phyloP scores from a whole-genome alignment of 2,888 invertebrate genomes.

The Serripes groenlandicus region DNA sequence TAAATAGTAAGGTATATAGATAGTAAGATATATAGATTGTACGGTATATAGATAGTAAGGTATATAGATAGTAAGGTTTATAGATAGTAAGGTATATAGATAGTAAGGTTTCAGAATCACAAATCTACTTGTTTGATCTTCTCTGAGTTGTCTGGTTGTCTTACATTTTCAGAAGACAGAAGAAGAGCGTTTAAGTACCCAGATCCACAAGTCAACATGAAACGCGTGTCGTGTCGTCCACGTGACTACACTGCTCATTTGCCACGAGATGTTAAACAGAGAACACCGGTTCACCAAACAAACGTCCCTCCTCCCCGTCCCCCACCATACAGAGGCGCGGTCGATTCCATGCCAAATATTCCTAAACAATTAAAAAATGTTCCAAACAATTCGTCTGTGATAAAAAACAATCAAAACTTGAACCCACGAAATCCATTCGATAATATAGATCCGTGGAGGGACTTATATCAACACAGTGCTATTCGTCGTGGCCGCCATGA shows the following conservation, averaged over 20 bases:
- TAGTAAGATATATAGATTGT: too few relatives aligned
- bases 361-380: not conserved
- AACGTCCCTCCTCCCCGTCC: slow-evolving; percentile 7
- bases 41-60: too few relatives aligned
- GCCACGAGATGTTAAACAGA: slow-evolving; percentile 7
- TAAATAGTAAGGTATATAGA: too few relatives aligned
- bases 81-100: too few relatives aligned
- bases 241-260: slow-evolving; percentile 12
- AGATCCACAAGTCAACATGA: slow-evolving; percentile 32
- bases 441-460: slow-evolving; percentile 49
- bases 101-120: too few relatives aligned
- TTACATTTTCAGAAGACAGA: slow-evolving; percentile 53
- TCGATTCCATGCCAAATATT: not conserved
- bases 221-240: slow-evolving; percentile 17
- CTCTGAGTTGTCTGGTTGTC: too few relatives aligned
- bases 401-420: not conserved
- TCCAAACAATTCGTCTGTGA: not conserved
- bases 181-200: slow-evolving; percentile 41
- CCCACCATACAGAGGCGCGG: slow-evolving; percentile 3
- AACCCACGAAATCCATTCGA: slow-evolving; percentile 27
- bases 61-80: too few relatives aligned
- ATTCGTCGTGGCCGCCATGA: slow-evolving; percentile 58
- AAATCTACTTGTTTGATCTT: too few relatives aligned
- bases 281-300: not conserved
- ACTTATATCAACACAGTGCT: slow-evolving; percentile 38